Base-by-base conservation (phyloP, 2,888 invertebrate genomes). In the Drosophila greeni region DNA sequence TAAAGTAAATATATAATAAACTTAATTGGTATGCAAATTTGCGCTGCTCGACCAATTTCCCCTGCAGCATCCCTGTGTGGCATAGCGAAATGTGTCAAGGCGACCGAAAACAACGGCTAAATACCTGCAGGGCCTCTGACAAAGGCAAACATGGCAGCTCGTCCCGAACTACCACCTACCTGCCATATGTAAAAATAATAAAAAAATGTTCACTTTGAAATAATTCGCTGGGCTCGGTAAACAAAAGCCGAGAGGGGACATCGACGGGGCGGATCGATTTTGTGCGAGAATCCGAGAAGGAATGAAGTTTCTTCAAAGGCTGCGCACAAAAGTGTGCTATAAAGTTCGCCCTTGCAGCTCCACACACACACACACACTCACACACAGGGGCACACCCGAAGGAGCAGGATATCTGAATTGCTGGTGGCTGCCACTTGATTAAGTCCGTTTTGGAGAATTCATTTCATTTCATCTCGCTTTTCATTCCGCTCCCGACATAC, bases 21-120 rank as follows among this genome's bases (percentile, higher is more conserved):
- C 45, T 76, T 82, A 82, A 78, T 78, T 76, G 82, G 70, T 76
- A 78, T 78, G 82, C 67, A 78, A 78, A 81, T 81, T 75, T 66
- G 51, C 24, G 42, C 62, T 43, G 51, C 51, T 56, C 49, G 66
- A 53, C 70, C 70, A 78, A 73, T 77, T 75, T 68, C 26, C 48
- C 51, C 47, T 56, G 52, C 49, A 61, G 53, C 33, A 26, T 42
- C 51, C 52, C 43, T 49, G 16, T 29, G 24, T 39, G 31, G 40
- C 45, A 61, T 20, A 40, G 20, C 18, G 61, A 79, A 75, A 79
- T 80, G 66, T 79, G 79, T 79, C 79, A 79, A 79, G 79, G 83
- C 23, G 18, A 45, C 5, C 14, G 36, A 18, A 55, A 49, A 49
- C 61, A 55, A 67, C 24, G 54, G 33, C 43, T 12, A 24, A 64